Base-by-base conservation (phyloP, 2,113 vertebrate species). In the Serinus canaria region DNA sequence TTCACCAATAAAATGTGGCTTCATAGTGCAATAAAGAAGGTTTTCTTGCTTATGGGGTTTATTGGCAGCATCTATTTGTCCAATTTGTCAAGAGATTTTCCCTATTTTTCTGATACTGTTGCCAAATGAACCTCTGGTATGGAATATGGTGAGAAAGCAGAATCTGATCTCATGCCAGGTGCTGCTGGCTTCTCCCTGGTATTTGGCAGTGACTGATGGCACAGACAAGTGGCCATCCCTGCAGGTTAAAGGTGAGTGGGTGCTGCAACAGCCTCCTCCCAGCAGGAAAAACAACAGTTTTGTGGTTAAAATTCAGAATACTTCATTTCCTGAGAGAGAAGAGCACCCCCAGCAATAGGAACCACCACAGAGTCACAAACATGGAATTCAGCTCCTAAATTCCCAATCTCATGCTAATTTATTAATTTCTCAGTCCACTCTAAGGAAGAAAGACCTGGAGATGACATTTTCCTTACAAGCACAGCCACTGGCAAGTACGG, bases 1-100 rank as follows among this genome's bases (percentile, higher is more conserved):
- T 97, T 97, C 33, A 17, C 90, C 83, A 69, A 78, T 97, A 96
- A 98, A 97, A 96, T 47, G 66, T 16, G 15, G 49, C 91, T 74
- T 78, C 60, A 25, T 23, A 58, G 87, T 41, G 63, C 75, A 94
- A 87, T 95, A 87, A 94, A 96, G 95, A 60, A 58, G 58, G 41
- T 21, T 94, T 74, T 82, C 28, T 80, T 85, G 47, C 35, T 60
- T 90, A 62, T 46, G 25, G 37, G 35, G 35, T 41, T 95, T 94
- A 82, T 74, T 74, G 66, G 46, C 83, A 62, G 67, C 50, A 77
- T 56, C 64, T 49, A 27, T 83, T 83, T 70, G 15, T 68, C 39
- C 59, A 44, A 19, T 64, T 72, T 82, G 15, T 66, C 85, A 75
- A 74, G 82, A 76, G 16, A 15, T 41, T 79, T 93, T 37, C n/a